Conservation (phyloP, 2,888 invertebrate species). For the Loripinus fragilis region DNA sequence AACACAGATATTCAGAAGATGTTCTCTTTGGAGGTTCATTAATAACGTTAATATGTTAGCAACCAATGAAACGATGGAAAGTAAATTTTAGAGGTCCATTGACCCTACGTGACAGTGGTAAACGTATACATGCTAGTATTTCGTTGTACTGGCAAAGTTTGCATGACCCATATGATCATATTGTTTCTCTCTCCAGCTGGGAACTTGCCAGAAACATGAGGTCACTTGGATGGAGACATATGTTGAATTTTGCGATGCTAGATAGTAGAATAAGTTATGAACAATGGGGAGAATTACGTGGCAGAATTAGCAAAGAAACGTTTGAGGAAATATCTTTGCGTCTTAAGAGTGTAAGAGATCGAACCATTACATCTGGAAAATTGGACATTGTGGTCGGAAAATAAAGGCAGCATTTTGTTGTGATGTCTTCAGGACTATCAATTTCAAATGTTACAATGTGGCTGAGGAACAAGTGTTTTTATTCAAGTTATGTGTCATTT, state of each 20-base stretch:
- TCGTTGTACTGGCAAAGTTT: conserved; percentile 8
- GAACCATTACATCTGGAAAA: neutral
- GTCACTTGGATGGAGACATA: neutral
- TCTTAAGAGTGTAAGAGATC: conserved; percentile 7
- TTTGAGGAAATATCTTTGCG: neutral
- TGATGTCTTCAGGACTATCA: neutral
- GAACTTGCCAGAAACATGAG: neutral
- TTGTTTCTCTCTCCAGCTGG: neutral
- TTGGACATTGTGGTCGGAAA: too few relatives aligned
- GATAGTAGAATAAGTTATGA: neutral
- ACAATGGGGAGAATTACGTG: conserved; percentile 16
- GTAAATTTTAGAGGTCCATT: neutral
- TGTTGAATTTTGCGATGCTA: neutral
- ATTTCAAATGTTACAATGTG: neutral
- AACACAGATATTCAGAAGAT: neutral
- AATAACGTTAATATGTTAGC: neutral
- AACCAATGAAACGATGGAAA: neutral
- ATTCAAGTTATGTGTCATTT: neutral
- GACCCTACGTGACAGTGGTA: neutral
- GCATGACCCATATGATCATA: conserved; percentile 1
- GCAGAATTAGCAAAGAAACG: neutral
- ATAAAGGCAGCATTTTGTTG: neutral
- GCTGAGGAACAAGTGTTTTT: neutral
- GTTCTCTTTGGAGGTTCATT: neutral
- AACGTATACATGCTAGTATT: neutral